A percentile compares a stretch with the other conserved stretches of the same genome.
phyloP scores from a whole-genome alignment of 2,888 invertebrate genomes.

The Hesperia comma region DNA sequence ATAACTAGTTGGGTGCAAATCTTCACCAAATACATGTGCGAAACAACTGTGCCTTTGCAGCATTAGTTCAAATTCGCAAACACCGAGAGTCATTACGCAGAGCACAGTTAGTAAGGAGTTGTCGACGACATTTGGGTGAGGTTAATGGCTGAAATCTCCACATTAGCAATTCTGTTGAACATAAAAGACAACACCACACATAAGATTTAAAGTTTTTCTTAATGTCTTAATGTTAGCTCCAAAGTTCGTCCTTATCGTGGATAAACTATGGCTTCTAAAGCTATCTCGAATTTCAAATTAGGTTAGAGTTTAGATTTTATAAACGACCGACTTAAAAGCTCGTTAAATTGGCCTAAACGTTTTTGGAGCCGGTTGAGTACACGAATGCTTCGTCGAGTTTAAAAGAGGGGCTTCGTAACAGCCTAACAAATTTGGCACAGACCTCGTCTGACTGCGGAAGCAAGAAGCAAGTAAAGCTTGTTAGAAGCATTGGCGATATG shows the following conservation, averaged over 20 bases:
- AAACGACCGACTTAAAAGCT: conserved; percentile 17
- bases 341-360: conserved; percentile 35
- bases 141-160: conserved; percentile 35
- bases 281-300: not conserved
- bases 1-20: conserved; percentile 30
- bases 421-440: conserved; percentile 25
- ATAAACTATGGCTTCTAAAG: not conserved
- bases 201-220: conserved; percentile 8
- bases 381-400: conserved; percentile 24
- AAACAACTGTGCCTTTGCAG: conserved; percentile 23
- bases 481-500: not conserved
- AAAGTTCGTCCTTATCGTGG: not conserved
- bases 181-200: conserved; percentile 26
- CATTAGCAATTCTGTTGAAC: conserved; percentile 31
- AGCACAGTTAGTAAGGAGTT: conserved; percentile 35
- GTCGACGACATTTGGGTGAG: conserved; percentile 34
- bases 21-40: conserved; percentile 16
- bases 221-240: not conserved
- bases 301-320: conserved; percentile 13
- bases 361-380: conserved; percentile 26
- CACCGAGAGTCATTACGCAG: conserved; percentile 33
- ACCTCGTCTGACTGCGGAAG: conserved; percentile 1
- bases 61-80: conserved; percentile 20
- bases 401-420: conserved; percentile 18
- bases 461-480: not conserved